Base-by-base conservation (phyloP, 2,888 invertebrate species). In the Melanostoma scalare region DNA sequence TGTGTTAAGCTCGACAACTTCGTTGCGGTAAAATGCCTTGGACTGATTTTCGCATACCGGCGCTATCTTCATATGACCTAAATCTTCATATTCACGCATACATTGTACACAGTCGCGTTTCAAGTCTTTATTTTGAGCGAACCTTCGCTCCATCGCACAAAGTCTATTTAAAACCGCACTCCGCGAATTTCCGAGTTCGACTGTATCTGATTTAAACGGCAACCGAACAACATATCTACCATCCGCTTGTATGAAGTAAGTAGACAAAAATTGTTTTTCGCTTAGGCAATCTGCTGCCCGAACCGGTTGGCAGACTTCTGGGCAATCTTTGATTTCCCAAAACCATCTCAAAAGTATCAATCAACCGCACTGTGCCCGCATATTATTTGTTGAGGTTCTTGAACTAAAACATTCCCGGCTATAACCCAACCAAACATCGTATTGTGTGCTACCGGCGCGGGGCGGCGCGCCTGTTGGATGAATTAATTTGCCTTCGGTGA, bases 51-150 rank as follows among this genome's bases (percentile, higher is more conserved):
- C 55, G 38, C 65, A 38, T 40, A 67, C 56, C 61, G 82, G 56
- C 8, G 55, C 31, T 30, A 85, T 9, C 33, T 50, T 36, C 85
- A 86, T 86, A 10, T 86, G 85, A 2, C 77, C 82, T 36, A 85
- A 56, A 6, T 30, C 40, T 8, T 80, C 31, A 56, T 87, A 86
- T 38, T 86, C 78, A 6, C 73, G 50, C 44, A 86, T 61, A 60
- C 86, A 86, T 6, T 55, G 20, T 31, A 58, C 52, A 35, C 85
- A 85, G 52, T 74, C 65, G 30, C 53, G n/a, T 35, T 53, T 58
- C 6, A 76, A 30, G 8, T 46, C 36, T 4, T 60, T 35, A 9
- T 85, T 60, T 35, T 65, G 50, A 8, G 46, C 50, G 52, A 79
- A 84, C 58, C 38, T 63, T 6, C 58, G 30, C 65, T 74, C 76